Evolutionary conservation across 2,797 vertebrate genomes (phyloP).

Genomic region (Nyctibius grandis): DNA sequence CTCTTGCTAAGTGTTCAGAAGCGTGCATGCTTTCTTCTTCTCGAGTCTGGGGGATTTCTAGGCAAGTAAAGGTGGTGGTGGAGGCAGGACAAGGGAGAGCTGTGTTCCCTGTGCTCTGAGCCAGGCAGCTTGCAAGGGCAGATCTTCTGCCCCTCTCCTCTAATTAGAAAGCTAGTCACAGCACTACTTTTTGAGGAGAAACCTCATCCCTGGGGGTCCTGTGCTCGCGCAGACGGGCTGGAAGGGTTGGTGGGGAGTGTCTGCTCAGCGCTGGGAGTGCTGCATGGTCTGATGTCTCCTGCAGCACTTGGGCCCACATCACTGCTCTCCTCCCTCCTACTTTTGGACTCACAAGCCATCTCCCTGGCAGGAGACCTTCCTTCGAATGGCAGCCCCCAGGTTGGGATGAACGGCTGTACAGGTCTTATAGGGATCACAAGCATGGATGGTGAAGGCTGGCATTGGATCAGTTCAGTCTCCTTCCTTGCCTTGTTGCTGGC

Average conservation of each 20-base stretch:
- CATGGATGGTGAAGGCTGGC: not conserved
- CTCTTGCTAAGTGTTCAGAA: not conserved
- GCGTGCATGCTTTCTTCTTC: not conserved
- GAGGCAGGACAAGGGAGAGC: not conserved
- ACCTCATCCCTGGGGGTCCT: not conserved
- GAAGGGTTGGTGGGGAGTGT: not conserved
- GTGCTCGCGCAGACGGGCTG: accelerated
- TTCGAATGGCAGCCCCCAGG: not conserved
- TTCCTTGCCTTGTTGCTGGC: not conserved
- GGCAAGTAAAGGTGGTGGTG: not conserved
- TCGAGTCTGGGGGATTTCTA: not conserved
- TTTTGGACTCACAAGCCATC: not conserved
- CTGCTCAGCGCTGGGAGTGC: not conserved
- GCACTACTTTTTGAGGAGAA: not conserved
- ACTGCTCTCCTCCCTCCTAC: not conserved
- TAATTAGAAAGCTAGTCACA: not conserved
- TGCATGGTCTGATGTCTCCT: not conserved
- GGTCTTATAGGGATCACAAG: not conserved
- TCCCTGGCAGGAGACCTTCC: not conserved
- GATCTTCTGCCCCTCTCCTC: not conserved
- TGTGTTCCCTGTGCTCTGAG: not conserved
- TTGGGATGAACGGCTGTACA: not conserved
- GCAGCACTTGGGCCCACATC: not conserved
- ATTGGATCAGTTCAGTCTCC: not conserved
- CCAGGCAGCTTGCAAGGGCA: not conserved